These are phyloP conservation scores for Dicaeum eximium DNA, from an alignment of 2,113 vertebrate species.

Conservation along the genomic window DNA sequence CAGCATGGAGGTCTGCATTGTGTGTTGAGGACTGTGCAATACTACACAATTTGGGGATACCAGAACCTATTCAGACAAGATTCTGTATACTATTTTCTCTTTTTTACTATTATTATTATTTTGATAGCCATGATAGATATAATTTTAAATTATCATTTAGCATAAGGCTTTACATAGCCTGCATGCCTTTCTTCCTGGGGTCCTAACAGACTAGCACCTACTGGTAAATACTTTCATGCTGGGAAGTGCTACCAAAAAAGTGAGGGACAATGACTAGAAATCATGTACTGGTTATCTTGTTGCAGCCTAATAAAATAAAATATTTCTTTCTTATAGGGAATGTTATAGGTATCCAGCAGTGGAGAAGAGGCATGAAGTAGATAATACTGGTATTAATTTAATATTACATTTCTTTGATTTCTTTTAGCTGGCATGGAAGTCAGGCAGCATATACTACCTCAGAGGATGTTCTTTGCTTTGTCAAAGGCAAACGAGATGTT, in stretches of 20 bases:
- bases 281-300: not conserved
- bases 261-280: not conserved
- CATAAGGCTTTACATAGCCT: not conserved
- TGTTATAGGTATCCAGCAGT: not conserved
- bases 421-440: not conserved
- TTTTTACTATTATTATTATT: not conserved
- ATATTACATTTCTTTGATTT: not conserved
- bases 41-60: not conserved
- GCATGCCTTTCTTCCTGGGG: not conserved
- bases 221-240: not conserved
- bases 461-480: not conserved
- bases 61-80: not conserved
- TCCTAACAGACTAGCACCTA: not conserved
- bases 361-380: not conserved
- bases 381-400: not conserved
- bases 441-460: not conserved
- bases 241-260: not conserved
- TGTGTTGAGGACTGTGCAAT: not conserved
- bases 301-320: not conserved
- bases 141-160: not conserved
- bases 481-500: not conserved
- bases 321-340: not conserved
- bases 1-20: not conserved
- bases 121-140: not conserved
- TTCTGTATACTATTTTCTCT: not conserved